Evolutionary conservation across 2,797 vertebrate genomes (phyloP), one percentile per base, ranked within the genome.

Genomic region (Sebastes cheni): DNA sequence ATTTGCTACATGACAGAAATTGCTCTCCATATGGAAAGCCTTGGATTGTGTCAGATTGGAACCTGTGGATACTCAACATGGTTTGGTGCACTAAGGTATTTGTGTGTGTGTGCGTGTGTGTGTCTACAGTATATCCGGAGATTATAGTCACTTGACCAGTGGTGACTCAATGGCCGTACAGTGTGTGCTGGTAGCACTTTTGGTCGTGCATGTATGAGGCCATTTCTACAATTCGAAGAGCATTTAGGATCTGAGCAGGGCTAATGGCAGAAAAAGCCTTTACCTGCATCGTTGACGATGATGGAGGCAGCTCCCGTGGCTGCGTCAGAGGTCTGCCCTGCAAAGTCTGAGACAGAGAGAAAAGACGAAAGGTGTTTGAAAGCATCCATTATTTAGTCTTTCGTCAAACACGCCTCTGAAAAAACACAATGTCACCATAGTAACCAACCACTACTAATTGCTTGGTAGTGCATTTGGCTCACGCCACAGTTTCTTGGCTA

Each of bases 261-360:
- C 6, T 62, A 39, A 54, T 39, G 22, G n/a, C 10, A 25, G 34
- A 13, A 58, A 64, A 81, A 77, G 55, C 58, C 16, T 85, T 93
- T 96, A 99, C 98, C 98, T 98, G 97, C 96, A 72, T 95, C 91
- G 82, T 98, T 97, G 79, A 99, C 97, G 79, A 97, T 96, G 92
- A 99, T 97, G 89, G 97, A 97, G 88, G 99, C 98, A 67, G 96
- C 91, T 94, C 98, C 98, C 64, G 98, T 99, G 67, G 97, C 96
- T 81, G 97, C 97, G 42, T 96, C 95, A 75, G 95, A 90, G 64
- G 97, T 97, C 93, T 99, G 99, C 85, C 92, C 95, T 77, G 97
- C 95, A 94, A 97, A 98, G 77, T 96, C 98, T 99, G 93, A 93
- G 83, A 92, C 79, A 95, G 85, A 89, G 82, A 87, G 29, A 30